These are phyloP conservation scores for Typhlichthys subterraneus DNA, from an alignment of 2,797 vertebrate genomes.

Conservation along the genomic window DNA sequence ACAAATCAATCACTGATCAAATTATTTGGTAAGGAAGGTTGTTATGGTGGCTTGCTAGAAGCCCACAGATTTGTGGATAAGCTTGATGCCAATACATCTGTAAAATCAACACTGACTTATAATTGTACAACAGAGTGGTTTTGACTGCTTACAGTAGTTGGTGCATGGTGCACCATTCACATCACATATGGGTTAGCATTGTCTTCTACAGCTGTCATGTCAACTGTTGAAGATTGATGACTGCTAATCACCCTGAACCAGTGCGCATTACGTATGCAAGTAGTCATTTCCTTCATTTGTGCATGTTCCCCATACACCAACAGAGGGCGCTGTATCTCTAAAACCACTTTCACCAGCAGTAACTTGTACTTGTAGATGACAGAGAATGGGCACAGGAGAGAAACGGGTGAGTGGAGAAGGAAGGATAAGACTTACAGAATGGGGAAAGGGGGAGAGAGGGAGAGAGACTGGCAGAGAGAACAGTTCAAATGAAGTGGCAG, in stretches of 20 bases:
- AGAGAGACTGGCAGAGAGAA: background rate
- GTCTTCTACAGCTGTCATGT: no score
- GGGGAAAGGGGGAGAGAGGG: background rate
- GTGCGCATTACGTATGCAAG: no score
- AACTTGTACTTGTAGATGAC: background rate
- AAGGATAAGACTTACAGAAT: background rate
- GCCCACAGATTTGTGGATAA: background rate
- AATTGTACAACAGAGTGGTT: no score
- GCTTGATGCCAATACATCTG: background rate
- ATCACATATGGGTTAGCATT: no score
- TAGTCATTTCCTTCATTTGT: constrained; percentile 3
- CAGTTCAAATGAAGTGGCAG: constrained; percentile 29
- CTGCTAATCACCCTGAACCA: no score
- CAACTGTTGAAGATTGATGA: no score
- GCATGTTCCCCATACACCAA: constrained; percentile 46
- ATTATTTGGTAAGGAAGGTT: constrained; percentile 43
- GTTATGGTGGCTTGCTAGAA: constrained; percentile 9
- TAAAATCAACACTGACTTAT: constrained; percentile 15
- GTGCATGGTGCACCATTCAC: no score
- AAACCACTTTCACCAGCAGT: constrained; percentile 21
- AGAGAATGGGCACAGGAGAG: constrained; percentile 5
- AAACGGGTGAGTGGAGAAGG: background rate
- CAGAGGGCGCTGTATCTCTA: constrained; percentile 67
- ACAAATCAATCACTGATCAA: constrained; percentile 47
- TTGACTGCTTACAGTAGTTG: no score